Percentiles rank a stretch among this genome's conserved stretches.
Conservation (phyloP, 1,140 invertebrate genomes). For the Tenebrio molitor region DNA sequence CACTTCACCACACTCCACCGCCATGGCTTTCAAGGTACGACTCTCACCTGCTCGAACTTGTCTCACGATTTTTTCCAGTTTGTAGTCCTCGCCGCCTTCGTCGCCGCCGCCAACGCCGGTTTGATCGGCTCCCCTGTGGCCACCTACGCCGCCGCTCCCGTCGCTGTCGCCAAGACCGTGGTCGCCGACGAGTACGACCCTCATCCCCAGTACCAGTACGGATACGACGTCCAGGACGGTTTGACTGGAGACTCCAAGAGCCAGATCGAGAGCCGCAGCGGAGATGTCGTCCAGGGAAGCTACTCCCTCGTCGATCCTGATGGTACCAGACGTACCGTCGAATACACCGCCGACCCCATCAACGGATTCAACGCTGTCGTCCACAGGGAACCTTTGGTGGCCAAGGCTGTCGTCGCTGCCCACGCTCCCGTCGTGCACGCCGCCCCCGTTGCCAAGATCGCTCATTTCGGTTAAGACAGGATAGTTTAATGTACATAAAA, state of each 20-base stretch:
- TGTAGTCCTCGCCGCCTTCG: slow-evolving; percentile 54
- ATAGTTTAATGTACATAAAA: background rate
- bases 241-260: slow-evolving; percentile 73
- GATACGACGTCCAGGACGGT: slow-evolving; percentile 72
- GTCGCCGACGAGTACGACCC: slow-evolving; percentile 69
- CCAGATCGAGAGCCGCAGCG: slow-evolving; percentile 71
- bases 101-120: slow-evolving; percentile 52
- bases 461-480: slow-evolving; percentile 49
- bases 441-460: slow-evolving; percentile 58
- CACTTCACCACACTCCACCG: background rate
- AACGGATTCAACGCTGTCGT: slow-evolving; percentile 76
- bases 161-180: slow-evolving; percentile 62
- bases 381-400: slow-evolving; percentile 63
- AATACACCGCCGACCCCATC: slow-evolving; percentile 74
- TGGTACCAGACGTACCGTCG: slow-evolving; percentile 75
- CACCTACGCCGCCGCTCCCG: slow-evolving; percentile 19
- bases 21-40: slow-evolving; percentile 31
- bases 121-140: slow-evolving; percentile 51
- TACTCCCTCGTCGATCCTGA: slow-evolving; percentile 76
- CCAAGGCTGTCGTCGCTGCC: slow-evolving; percentile 59
- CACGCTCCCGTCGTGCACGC: slow-evolving; percentile 62
- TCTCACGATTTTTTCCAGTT: background rate
- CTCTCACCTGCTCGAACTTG: background rate
- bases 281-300: slow-evolving; percentile 76
- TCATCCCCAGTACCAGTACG: slow-evolving; percentile 71